Percentiles rank a stretch among this genome's conserved stretches.
Evolutionary conservation across 2,797 vertebrate species (phyloP).

Genomic region (Rhadinocentrus ornatus): DNA sequence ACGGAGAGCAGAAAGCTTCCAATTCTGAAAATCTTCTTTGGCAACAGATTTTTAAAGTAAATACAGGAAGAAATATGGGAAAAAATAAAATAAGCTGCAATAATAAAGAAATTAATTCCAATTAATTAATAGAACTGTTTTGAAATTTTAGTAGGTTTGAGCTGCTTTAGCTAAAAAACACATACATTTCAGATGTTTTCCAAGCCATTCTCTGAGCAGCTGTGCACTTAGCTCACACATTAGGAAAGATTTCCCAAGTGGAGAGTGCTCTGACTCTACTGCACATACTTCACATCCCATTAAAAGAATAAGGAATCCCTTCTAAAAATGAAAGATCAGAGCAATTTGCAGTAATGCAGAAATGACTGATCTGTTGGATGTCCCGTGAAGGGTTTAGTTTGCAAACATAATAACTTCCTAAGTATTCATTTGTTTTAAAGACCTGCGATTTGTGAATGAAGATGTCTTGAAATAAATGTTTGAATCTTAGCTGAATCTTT

Average conservation of each 20-base stretch:
- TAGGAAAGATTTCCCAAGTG: neutral
- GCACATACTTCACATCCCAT: too few relatives aligned
- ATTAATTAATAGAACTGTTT: too few relatives aligned
- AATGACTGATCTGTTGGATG: neutral
- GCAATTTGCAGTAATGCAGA: neutral
- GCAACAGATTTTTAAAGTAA: too few relatives aligned
- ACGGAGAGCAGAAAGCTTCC: too few relatives aligned
- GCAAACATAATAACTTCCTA: neutral
- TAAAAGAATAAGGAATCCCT: neutral
- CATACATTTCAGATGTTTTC: neutral
- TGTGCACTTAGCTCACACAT: neutral
- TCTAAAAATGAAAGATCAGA: neutral
- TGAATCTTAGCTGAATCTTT: neutral
- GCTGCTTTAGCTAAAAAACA: neutral
- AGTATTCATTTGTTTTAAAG: neutral
- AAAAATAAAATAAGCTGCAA: too few relatives aligned
- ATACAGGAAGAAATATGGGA: too few relatives aligned
- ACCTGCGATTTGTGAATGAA: neutral
- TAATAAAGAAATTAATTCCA: too few relatives aligned
- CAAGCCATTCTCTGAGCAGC: neutral
- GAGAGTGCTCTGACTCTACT: neutral
- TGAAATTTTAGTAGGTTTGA: neutral
- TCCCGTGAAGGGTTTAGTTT: neutral
- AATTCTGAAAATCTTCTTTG: too few relatives aligned
- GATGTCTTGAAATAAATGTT: neutral